Evolutionary conservation across 92 coral and sea anemone genomes (phyloP).

Genomic region (Umimayanthus chanpuru): DNA sequence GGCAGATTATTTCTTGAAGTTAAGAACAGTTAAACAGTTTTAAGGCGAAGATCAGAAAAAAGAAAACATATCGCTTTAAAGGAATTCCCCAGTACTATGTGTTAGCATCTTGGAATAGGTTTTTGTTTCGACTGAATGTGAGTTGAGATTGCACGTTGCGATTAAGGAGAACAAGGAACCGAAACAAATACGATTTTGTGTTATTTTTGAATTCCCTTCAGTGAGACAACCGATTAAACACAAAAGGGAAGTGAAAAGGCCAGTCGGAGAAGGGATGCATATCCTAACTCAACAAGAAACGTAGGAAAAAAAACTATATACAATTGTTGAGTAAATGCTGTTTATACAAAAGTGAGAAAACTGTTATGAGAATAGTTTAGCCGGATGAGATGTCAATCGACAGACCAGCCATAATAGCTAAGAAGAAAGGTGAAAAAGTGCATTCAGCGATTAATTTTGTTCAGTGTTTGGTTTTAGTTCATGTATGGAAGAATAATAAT

Average conservation of each 20-base stretch:
- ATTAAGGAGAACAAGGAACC: slow-evolving; percentile 21
- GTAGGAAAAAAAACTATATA: not conserved
- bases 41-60: not conserved
- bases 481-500: not conserved
- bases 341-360: not conserved
- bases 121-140: slow-evolving; percentile 35
- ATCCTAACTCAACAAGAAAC: not conserved
- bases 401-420: not conserved
- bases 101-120: slow-evolving; percentile 3
- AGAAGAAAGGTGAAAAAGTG: not conserved
- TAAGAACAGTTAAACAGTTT: not conserved
- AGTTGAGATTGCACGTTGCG: slow-evolving; percentile 23
- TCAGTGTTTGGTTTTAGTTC: not conserved
- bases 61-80: not conserved
- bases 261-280: not conserved
- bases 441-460: not conserved
- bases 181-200: slow-evolving; percentile 36
- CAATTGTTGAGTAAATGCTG: slow-evolving; percentile 7
- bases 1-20: not conserved
- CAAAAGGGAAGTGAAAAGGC: slow-evolving; percentile 40
- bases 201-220: slow-evolving; percentile 12
- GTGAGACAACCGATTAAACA: slow-evolving; percentile 1
- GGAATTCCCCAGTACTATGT: slow-evolving; percentile 1
- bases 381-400: slow-evolving; percentile 19
- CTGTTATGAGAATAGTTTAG: not conserved